phyloP scores from a whole-genome alignment of 2,113 vertebrate genomes.

The Pongo pygmaeus region DNA sequence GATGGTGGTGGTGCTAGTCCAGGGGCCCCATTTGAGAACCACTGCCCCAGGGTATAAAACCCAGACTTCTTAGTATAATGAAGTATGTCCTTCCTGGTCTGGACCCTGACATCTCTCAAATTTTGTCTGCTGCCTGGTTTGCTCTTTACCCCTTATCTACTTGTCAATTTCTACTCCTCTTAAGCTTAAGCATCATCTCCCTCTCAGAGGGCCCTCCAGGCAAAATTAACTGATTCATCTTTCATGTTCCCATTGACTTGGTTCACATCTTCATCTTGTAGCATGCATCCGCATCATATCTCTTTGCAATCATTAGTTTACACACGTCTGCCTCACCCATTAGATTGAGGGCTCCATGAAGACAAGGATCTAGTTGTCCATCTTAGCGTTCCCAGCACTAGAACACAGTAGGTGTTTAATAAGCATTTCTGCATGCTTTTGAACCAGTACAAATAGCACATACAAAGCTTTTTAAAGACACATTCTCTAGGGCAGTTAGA shows the following conservation, averaged over 20 bases:
- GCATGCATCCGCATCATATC: neutral
- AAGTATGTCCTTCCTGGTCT: neutral
- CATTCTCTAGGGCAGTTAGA: neutral
- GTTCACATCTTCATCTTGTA: neutral
- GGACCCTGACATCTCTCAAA: neutral
- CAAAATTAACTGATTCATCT: neutral
- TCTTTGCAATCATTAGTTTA: neutral
- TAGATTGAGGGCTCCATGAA: neutral
- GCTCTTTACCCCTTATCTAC: neutral
- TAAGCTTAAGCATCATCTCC: neutral
- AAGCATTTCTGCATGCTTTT: neutral
- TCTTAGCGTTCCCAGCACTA: neutral
- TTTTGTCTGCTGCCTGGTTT: neutral
- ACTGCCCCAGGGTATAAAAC: neutral
- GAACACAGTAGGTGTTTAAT: neutral
- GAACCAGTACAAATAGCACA: slow-evolving; percentile 8
- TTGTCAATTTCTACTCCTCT: neutral
- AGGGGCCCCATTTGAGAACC: neutral
- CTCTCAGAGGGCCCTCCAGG: neutral
- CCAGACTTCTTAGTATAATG: neutral
- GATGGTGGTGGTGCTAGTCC: neutral
- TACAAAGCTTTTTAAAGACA: neutral
- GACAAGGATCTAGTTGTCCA: neutral
- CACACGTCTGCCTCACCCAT: neutral
- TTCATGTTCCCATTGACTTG: neutral